These are phyloP conservation scores for Argya squamiceps DNA, from an alignment of 2,797 vertebrate genomes.

Conservation along the genomic window DNA sequence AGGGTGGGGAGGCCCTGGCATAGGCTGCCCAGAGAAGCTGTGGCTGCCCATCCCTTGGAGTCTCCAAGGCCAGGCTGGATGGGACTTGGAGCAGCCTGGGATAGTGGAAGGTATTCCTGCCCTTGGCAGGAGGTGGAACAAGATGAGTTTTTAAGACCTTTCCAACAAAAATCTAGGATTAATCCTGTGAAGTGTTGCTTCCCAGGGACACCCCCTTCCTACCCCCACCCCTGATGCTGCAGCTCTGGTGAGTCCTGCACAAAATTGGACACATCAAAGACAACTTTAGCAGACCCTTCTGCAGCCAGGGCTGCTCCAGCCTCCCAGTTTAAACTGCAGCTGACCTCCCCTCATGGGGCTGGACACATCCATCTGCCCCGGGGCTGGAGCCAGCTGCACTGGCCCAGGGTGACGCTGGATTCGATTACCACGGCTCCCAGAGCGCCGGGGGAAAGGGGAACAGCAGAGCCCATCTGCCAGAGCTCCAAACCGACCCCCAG, in stretches of 20 bases:
- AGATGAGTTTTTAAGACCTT: background rate
- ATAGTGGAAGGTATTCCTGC: background rate
- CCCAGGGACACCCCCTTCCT: background rate
- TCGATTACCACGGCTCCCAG: background rate
- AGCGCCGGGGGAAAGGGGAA: background rate
- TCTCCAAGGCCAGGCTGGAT: accelerated
- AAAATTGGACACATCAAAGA: accelerated
- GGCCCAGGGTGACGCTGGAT: background rate
- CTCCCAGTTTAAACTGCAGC: background rate
- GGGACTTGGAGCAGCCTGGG: background rate
- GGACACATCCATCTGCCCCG: background rate
- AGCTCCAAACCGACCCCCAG: background rate
- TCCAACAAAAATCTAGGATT: background rate
- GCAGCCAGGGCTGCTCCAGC: background rate
- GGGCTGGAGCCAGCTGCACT: background rate
- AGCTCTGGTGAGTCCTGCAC: background rate
- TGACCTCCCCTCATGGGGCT: background rate
- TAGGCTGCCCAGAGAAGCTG: background rate
- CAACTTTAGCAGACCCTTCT: background rate
- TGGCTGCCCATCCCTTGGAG: background rate
- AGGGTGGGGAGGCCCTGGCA: background rate
- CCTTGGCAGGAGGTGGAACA: accelerated
- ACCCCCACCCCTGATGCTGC: background rate
- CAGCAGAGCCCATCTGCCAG: slow-evolving; percentile 34
- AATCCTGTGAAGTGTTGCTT: background rate